Conservation (phyloP, 1,140 invertebrate genomes). For the Tetramorium parvispinum region DNA sequence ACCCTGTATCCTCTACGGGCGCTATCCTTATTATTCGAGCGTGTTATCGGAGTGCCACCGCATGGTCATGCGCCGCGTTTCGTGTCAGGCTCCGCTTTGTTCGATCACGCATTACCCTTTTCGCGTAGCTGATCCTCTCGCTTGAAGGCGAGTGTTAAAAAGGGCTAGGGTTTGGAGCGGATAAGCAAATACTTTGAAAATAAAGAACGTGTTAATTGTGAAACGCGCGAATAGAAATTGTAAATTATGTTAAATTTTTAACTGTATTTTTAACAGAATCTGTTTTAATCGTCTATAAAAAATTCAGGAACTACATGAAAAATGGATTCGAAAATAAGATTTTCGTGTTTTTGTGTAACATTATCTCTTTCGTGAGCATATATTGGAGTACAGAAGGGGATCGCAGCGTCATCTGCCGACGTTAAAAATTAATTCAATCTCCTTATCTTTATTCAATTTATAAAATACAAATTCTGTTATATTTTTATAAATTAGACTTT, state of each 20-base stretch:
- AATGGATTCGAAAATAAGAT: neutral
- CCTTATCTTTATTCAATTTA: neutral
- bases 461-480: neutral
- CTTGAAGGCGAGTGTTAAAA: neutral
- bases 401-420: neutral
- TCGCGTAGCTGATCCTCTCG: neutral
- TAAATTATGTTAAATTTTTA: neutral
- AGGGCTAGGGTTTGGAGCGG: neutral
- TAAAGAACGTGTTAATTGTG: neutral
- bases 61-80: neutral
- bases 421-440: neutral
- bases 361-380: neutral
- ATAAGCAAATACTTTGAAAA: neutral
- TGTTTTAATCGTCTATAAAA: neutral
- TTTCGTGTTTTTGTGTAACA: neutral
- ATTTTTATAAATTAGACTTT: neutral
- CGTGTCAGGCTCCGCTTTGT: neutral
- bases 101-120: constrained; percentile 5
- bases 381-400: neutral
- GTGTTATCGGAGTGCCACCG: constrained; percentile 83
- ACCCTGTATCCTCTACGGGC: constrained; percentile 84
- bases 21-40: constrained; percentile 85
- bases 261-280: neutral
- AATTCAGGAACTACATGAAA: neutral
- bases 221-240: neutral